Base-by-base conservation (phyloP, 2,113 vertebrate species). In the human (Homo sapiens) region DNA sequence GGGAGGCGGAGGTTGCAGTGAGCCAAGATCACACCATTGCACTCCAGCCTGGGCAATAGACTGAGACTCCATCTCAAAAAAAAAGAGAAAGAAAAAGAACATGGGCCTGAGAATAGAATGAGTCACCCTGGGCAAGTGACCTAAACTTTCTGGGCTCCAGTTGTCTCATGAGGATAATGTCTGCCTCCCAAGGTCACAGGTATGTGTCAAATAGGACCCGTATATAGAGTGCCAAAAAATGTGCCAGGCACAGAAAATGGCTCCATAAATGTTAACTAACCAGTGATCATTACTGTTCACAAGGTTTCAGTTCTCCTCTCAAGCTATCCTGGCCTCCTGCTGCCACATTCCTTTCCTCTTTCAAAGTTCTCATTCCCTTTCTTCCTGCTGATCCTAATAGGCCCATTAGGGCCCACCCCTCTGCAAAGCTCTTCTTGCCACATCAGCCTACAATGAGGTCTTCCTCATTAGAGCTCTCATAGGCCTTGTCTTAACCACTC, bases 1-100 rank as follows among this genome's bases (percentile, higher is more conserved):
- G 0, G 59, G 22, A 61, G 59, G 23, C 2, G 2, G 23, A 61
- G 23, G 22, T 25, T 61, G 23, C 23, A 61, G 3, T 61, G 1
- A 61, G 52, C 59, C 59, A 61, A 25, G 57, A 61, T 22, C 20
- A 61, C 9, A 0, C 23, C 59, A 61, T 10, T 61, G 59, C 59
- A 61, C 59, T 61, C 23, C 17, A 55, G 52, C 52, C 52, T 55
- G 52, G 59, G 23, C 59, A 61, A 61, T 25, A 61, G 59, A 61
- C 22, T 61, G 59, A 61, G 59, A 61, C 59, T 61, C 59, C 59
- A 9, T 23, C 59, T 57, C 55, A 57, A 57, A 22, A 57, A 22
- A 59, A 2, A 25, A 61, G 40, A 61, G 23, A 61, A 61, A 55
- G 52, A 55, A 55, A 20, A 72, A 72, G 25, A 96, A 35, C 5